Evolutionary conservation across 2,888 invertebrate species (phyloP), one percentile per base, ranked within the genome.

Genomic region (Himalopsyche kuldschensis): DNA sequence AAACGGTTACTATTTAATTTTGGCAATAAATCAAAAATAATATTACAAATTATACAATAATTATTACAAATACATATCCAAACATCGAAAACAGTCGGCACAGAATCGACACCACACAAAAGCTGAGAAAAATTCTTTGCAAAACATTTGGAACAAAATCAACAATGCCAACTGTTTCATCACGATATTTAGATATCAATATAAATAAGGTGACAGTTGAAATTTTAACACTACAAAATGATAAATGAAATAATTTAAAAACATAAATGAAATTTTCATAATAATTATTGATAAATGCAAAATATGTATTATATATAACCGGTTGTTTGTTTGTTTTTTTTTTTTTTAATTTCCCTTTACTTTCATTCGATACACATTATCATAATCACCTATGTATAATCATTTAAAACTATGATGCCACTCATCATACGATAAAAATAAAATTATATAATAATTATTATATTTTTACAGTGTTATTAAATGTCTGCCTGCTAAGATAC

Each of bases 341-440:
- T 48, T 48, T 27, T 69, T 69, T 69, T 30, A 11, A 69, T 24
- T 69, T 69, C 30, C 15, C 69, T 27, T 69, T 69, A 27, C 69
- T 69, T 69, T 27, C 63, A 69, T 69, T 69, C 69, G 69, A 69
- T 69, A 69, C 24, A 69, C 69, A 69, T 69, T 69, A 69, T 69
- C 69, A 69, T 30, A 69, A 69, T 69, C 69, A 46, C 81, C 81
- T 81, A 77, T 46, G 78, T 77, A 81, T 84, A 81, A 63, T 69
- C 77, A 75, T 78, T 80, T 48, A 84, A 82, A 78, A 46, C 82
- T 82, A 84, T 48, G 80, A 84, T 84, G 81, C 82, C 78, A 82
- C 80, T 82, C 78, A 84, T 69, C 77, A 31, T 78, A 82, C 75
- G 75, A 81, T 78, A 78, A 80, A 82, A 81, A 78, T 81, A 75